Percentiles rank a stretch among this genome's conserved stretches.
Evolutionary conservation across 2,797 vertebrate genomes (phyloP).

Genomic region (Carapus acus): DNA sequence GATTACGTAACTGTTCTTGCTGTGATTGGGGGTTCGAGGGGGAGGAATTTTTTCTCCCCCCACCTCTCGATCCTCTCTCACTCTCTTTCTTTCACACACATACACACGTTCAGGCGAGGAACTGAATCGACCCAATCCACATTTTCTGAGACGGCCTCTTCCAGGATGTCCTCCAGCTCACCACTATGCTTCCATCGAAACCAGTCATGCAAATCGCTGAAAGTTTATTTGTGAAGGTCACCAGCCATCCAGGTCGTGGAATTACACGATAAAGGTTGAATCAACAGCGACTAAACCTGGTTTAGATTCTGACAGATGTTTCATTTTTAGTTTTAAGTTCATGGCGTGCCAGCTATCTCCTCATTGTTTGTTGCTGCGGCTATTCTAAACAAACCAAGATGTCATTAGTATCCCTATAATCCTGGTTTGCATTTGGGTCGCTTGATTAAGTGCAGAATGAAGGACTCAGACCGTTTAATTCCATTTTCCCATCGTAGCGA

Average conservation of each 20-base stretch:
- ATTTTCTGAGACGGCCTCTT: background rate
- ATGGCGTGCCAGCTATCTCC: conserved; percentile 32
- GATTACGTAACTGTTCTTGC: conserved; percentile 16
- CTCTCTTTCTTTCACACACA: too few species aligned
- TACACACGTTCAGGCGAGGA: background rate
- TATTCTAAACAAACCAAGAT: conserved; percentile 53
- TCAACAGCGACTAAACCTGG: too few species aligned
- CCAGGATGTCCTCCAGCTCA: background rate
- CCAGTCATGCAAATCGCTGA: too few species aligned
- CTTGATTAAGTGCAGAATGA: conserved; percentile 9
- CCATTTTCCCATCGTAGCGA: conserved; percentile 12
- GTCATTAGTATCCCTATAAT: conserved; percentile 37
- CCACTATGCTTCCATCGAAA: too few species aligned
- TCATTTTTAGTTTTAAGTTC: too few species aligned
- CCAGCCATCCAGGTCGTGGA: too few species aligned
- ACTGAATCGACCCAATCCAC: background rate
- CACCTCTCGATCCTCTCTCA: background rate
- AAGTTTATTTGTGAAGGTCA: too few species aligned
- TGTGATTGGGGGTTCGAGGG: background rate
- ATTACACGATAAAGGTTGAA: too few species aligned
- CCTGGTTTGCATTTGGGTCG: conserved; percentile 42
- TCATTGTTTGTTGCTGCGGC: conserved; percentile 39
- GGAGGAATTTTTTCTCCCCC: background rate
- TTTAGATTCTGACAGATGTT: too few species aligned
- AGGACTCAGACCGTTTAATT: conserved; percentile 23